These are phyloP conservation scores for Lasioglossum pauxillum DNA, from an alignment of 2,888 invertebrate genomes.

Conservation along the genomic window DNA sequence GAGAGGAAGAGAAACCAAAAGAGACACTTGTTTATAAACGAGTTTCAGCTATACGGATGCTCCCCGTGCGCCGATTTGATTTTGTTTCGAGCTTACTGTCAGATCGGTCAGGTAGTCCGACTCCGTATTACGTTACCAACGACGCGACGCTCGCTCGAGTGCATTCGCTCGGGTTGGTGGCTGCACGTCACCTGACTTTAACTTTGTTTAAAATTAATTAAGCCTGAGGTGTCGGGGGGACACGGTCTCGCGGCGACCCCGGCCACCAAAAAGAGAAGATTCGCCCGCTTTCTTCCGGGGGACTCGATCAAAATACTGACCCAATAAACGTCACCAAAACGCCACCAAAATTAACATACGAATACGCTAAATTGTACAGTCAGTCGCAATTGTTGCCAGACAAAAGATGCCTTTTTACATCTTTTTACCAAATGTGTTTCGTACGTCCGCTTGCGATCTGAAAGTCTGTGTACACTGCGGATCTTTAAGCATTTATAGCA, in stretches of 20 bases:
- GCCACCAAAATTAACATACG: background rate
- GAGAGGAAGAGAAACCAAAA: background rate
- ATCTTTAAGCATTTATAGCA: background rate
- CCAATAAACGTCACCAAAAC: background rate
- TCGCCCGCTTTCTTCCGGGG: background rate
- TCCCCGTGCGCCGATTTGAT: conserved; percentile 66
- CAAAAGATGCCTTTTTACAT: too few species aligned
- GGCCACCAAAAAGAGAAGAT: background rate
- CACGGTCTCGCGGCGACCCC: conserved; percentile 20
- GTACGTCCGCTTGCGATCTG: too few species aligned
- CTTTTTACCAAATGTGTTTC: too few species aligned
- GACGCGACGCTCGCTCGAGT: conserved; percentile 66
- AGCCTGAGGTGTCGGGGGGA: conserved; percentile 66
- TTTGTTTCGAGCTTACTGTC: conserved; percentile 73
- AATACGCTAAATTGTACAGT: background rate
- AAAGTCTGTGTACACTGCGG: background rate
- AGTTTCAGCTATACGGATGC: conserved; percentile 57
- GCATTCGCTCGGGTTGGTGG: conserved; percentile 67
- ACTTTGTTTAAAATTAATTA: conserved; percentile 76
- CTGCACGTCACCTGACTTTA: conserved; percentile 75
- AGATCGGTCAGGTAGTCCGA: conserved; percentile 75
- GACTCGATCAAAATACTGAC: background rate
- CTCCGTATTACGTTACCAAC: conserved; percentile 76
- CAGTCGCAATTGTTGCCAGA: background rate
- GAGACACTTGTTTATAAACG: conserved; percentile 50